phyloP scores from a whole-genome alignment of 1,140 invertebrate genomes.

The Drosophila ambigua region DNA sequence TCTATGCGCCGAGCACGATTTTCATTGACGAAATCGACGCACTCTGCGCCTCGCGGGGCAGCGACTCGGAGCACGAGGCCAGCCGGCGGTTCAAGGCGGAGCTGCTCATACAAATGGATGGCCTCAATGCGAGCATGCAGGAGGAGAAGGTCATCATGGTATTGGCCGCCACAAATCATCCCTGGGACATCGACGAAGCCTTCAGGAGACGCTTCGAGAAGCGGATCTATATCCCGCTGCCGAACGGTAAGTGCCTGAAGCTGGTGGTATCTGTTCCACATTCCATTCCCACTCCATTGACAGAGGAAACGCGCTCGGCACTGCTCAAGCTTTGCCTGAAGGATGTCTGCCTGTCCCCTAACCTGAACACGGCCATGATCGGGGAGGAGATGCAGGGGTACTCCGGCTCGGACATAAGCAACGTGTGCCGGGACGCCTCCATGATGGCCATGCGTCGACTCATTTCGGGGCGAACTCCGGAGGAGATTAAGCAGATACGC shows the following conservation, averaged over 20 bases:
- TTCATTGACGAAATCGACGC: slow-evolving; percentile 99
- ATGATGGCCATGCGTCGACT: slow-evolving; percentile 99
- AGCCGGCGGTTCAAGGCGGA: slow-evolving; percentile 99
- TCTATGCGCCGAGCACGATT: slow-evolving; percentile 99
- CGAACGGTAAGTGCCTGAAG: slow-evolving; percentile 87
- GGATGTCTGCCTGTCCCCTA: slow-evolving; percentile 92
- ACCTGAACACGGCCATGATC: slow-evolving; percentile 92
- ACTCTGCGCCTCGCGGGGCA: slow-evolving; percentile 96
- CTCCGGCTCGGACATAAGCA: slow-evolving; percentile 99
- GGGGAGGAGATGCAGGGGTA: slow-evolving; percentile 95
- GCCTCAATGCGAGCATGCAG: slow-evolving; percentile 86
- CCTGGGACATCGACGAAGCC: slow-evolving; percentile 99
- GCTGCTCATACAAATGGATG: slow-evolving; percentile 99
- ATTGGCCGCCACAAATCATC: slow-evolving; percentile 99
- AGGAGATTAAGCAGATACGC: slow-evolving; percentile 95
- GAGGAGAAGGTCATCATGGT: slow-evolving; percentile 96
- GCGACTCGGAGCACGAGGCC: slow-evolving; percentile 99
- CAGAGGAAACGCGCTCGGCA: slow-evolving; percentile 92
- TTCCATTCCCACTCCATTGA: not conserved
- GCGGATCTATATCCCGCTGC: slow-evolving; percentile 99
- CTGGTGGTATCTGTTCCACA: no score
- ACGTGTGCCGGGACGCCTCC: slow-evolving; percentile 98
- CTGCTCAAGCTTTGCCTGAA: slow-evolving; percentile 96
- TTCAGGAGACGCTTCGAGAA: slow-evolving; percentile 98
- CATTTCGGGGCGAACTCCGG: slow-evolving; percentile 95